These are phyloP conservation scores for Micrasema longulum DNA, from an alignment of 1,140 invertebrate species.

Conservation along the genomic window DNA sequence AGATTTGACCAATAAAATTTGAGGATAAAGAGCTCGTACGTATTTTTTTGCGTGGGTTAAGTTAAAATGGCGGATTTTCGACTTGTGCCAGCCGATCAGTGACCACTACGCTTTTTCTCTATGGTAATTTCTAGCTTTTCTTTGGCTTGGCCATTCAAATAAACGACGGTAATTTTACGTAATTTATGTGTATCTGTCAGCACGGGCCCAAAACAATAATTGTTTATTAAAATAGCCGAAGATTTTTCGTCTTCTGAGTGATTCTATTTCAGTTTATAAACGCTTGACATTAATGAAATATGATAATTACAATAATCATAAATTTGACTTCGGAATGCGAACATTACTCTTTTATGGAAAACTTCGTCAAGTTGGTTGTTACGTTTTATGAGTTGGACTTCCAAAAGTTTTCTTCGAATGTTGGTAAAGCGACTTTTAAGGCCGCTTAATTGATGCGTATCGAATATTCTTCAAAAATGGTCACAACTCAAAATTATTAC, in stretches of 20 bases:
- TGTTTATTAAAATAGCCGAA: constrained; percentile 12
- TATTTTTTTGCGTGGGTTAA: background rate
- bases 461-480: too few relatives aligned
- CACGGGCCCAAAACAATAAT: constrained; percentile 22
- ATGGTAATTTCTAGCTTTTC: background rate
- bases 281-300: constrained; percentile 6
- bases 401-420: too few relatives aligned
- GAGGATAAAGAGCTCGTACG: too few relatives aligned
- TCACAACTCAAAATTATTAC: too few relatives aligned
- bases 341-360: constrained; percentile 10
- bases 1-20: too few relatives aligned
- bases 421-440: too few relatives aligned
- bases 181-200: constrained; percentile 8
- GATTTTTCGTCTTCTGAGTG: background rate
- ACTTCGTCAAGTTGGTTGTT: too few relatives aligned
- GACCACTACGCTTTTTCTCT: too few relatives aligned
- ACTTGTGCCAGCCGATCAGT: too few relatives aligned
- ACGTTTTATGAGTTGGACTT: too few relatives aligned
- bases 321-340: background rate
- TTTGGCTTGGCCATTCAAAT: background rate
- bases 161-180: background rate
- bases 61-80: too few relatives aligned
- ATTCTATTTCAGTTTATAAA: background rate
- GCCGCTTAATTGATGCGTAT: background rate
- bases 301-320: constrained; percentile 5